Percentiles rank a stretch among this genome's conserved stretches.
Evolutionary conservation across 2,888 invertebrate genomes (phyloP).

Genomic region (Tetragonisca angustula): DNA sequence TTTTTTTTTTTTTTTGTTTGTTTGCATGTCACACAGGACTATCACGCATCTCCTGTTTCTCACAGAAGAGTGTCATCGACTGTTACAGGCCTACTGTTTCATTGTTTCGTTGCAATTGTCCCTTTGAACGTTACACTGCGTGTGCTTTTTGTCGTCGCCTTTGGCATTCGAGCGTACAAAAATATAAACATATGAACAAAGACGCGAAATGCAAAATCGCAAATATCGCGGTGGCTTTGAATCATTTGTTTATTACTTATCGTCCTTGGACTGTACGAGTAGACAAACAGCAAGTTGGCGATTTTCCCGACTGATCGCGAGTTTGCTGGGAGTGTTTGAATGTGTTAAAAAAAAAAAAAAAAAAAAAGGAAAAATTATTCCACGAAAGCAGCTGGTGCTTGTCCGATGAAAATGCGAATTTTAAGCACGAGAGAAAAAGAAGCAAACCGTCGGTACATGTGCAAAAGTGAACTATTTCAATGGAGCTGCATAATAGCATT

Average conservation of each 20-base stretch:
- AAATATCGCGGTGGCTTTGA: background rate
- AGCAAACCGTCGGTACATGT: background rate
- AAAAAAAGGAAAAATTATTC: too few species aligned
- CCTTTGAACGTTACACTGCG: background rate
- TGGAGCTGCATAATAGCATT: too few species aligned
- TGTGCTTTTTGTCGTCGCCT: background rate
- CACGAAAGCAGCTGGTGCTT: too few species aligned
- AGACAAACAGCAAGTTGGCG: background rate
- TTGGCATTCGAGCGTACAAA: background rate
- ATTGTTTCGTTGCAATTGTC: background rate
- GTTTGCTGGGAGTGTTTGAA: background rate
- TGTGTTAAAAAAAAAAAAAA: background rate
- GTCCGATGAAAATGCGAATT: background rate
- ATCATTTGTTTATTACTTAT: background rate
- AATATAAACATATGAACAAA: background rate
- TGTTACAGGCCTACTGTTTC: background rate
- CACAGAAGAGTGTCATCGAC: background rate
- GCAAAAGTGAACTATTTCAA: background rate
- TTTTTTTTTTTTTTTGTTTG: too few species aligned
- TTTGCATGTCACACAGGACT: background rate
- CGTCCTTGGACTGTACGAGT: background rate
- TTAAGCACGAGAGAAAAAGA: background rate
- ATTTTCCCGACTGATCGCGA: background rate
- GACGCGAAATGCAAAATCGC: background rate
- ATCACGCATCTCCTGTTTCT: background rate